Percentiles rank a stretch among this genome's conserved stretches.
Evolutionary conservation across 2,797 vertebrate species (phyloP).

Genomic region (Pseudochaenichthys georgianus): DNA sequence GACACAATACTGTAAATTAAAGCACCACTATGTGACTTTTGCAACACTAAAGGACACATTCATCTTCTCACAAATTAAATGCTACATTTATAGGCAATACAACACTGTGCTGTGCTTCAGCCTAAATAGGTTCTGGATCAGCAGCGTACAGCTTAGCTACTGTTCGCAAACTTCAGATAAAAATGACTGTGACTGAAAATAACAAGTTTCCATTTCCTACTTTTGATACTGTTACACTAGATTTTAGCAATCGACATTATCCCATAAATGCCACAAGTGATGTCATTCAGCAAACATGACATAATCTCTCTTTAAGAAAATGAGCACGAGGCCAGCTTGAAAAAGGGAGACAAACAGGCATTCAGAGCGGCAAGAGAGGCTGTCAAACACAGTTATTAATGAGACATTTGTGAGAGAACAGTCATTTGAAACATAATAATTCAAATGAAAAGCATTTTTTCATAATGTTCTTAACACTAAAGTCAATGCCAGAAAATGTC

Average conservation of each 20-base stretch:
- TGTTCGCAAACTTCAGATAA: neutral
- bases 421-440: conserved; percentile 61
- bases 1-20: neutral
- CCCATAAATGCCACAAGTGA: neutral
- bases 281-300: neutral
- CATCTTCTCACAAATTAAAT: neutral
- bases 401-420: conserved; percentile 44
- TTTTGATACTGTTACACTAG: neutral
- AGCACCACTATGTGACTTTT: neutral
- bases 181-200: neutral
- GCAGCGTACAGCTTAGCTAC: neutral
- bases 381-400: conserved; percentile 55
- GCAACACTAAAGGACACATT: neutral
- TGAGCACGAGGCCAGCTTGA: too few relatives aligned
- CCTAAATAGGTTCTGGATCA: neutral
- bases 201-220: neutral
- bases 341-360: conserved; percentile 19
- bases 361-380: conserved; percentile 12
- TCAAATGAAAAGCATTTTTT: conserved; percentile 52
- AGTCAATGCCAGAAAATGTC: conserved; percentile 52
- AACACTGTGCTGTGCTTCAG: neutral
- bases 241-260: neutral
- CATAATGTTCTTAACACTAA: conserved; percentile 57
- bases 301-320: neutral
- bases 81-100: neutral